phyloP scores from a whole-genome alignment of 2,113 vertebrate genomes.

The Vulpes lagopus region DNA sequence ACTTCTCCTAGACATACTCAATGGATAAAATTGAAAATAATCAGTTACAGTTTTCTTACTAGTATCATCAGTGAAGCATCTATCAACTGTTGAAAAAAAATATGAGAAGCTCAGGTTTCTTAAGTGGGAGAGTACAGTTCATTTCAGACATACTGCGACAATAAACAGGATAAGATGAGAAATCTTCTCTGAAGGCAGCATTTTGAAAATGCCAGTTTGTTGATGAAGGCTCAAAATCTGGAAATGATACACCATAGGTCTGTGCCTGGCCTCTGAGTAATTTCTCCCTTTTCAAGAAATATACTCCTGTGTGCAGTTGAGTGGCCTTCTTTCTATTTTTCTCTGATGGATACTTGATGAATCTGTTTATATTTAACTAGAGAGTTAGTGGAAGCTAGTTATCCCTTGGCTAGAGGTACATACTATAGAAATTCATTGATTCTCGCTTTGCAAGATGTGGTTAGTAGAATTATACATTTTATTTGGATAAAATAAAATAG shows the following conservation, averaged over 20 bases:
- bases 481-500: neutral
- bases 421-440: neutral
- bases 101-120: neutral
- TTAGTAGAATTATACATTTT: neutral
- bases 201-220: neutral
- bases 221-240: neutral
- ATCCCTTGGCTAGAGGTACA: neutral
- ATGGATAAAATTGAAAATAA: constrained; percentile 13
- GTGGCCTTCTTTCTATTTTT: neutral
- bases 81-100: neutral
- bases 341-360: neutral
- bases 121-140: neutral
- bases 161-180: neutral
- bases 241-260: neutral
- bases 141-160: neutral
- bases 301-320: neutral
- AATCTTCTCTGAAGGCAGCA: neutral
- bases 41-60: neutral
- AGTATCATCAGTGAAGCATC: neutral
- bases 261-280: neutral
- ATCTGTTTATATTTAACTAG: neutral
- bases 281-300: neutral
- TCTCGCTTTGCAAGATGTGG: neutral
- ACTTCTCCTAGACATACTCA: neutral
- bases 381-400: neutral